Evolutionary conservation across 1,140 invertebrate genomes (phyloP).

Genomic region (Trichonephila inaurata): DNA sequence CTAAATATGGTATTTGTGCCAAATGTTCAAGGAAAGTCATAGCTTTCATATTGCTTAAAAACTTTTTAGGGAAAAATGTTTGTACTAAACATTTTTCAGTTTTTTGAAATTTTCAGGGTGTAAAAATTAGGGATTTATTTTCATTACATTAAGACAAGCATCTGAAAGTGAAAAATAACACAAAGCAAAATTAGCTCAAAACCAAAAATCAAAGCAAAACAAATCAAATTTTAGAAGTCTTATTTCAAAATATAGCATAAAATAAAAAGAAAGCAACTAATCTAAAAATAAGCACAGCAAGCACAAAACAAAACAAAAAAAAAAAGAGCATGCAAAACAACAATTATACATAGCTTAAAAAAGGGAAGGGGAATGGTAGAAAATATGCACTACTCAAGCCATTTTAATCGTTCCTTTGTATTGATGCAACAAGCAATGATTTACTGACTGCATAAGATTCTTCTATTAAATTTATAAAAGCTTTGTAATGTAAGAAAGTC

Average conservation of each 20-base stretch:
- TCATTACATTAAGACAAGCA: not conserved
- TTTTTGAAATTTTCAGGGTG: constrained; percentile 19
- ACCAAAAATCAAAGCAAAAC: constrained; percentile 37
- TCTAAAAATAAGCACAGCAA: not conserved
- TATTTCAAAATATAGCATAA: not conserved
- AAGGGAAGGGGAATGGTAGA: too few relatives aligned
- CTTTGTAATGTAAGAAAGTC: too few relatives aligned
- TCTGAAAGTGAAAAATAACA: constrained; percentile 56
- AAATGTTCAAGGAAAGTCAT: not conserved
- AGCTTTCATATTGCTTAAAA: not conserved
- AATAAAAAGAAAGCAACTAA: not conserved
- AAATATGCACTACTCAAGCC: too few relatives aligned
- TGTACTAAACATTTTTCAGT: not conserved
- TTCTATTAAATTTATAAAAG: too few relatives aligned
- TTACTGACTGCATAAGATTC: too few relatives aligned
- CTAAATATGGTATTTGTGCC: not conserved
- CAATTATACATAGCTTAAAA: too few relatives aligned
- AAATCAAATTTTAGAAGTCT: not conserved
- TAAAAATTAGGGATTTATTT: constrained; percentile 16
- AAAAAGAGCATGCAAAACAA: not conserved
- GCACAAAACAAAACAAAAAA: not conserved
- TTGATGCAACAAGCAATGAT: too few relatives aligned
- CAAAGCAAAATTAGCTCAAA: constrained; percentile 33
- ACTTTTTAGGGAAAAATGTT: not conserved
- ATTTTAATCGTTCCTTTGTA: too few relatives aligned